phyloP scores from a whole-genome alignment of 1,140 invertebrate genomes.

The Drosophila nigromelanica region DNA sequence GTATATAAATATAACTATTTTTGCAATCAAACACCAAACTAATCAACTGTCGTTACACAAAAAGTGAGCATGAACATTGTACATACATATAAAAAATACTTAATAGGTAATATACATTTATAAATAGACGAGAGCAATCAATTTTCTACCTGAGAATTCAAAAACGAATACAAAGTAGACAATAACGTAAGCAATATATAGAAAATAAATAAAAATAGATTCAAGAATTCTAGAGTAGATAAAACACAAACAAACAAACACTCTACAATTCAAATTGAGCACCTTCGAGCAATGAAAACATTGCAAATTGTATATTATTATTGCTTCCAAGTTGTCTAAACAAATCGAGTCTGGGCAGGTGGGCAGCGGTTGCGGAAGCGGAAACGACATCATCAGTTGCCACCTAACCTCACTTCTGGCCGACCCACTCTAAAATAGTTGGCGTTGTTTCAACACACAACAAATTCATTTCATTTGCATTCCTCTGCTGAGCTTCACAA shows the following conservation, averaged over 20 bases:
- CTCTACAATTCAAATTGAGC: neutral
- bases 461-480: slow-evolving; percentile 63
- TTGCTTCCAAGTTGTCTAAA: slow-evolving; percentile 30
- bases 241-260: neutral
- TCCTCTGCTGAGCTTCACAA: slow-evolving; percentile 10
- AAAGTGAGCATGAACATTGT: no score
- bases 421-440: slow-evolving; percentile 11
- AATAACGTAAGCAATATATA: neutral
- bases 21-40: no score
- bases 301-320: slow-evolving; percentile 27
- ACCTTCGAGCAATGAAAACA: neutral
- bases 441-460: slow-evolving; percentile 39
- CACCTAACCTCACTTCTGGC: neutral
- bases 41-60: no score
- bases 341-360: slow-evolving; percentile 29
- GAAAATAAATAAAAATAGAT: neutral
- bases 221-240: neutral
- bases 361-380: slow-evolving; percentile 25
- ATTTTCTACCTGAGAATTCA: neutral
- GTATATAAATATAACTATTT: no score
- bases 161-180: neutral
- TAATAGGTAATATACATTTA: no score
- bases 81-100: no score
- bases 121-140: no score
- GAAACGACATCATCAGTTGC: slow-evolving; percentile 40